phyloP scores from a whole-genome alignment of 2,113 vertebrate genomes.

The Triplophysa rosa region DNA sequence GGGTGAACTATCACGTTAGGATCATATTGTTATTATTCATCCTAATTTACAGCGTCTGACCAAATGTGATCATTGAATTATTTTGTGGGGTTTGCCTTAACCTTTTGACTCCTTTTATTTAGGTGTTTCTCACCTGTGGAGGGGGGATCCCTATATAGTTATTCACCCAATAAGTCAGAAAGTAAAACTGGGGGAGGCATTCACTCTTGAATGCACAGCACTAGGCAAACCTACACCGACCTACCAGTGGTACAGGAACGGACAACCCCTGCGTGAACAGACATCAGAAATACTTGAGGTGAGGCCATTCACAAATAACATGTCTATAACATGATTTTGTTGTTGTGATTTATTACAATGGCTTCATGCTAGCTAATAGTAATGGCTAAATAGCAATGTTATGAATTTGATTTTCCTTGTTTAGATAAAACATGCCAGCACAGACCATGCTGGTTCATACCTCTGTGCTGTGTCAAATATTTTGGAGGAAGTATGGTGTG shows the following conservation, averaged over 20 bases:
- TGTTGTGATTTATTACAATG: not conserved
- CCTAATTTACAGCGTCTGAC: not conserved
- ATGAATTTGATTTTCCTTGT: slow-evolving; percentile 14
- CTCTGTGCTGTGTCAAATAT: slow-evolving; percentile 81
- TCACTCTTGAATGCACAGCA: slow-evolving; percentile 76
- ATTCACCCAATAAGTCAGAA: slow-evolving; percentile 69
- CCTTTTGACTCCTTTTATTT: not conserved
- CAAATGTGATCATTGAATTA: not conserved
- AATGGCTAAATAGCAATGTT: not conserved
- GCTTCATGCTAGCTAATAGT: too few relatives aligned
- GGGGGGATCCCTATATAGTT: slow-evolving; percentile 73
- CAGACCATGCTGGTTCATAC: slow-evolving; percentile 71
- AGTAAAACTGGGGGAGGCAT: slow-evolving; percentile 57
- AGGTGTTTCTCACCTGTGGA: slow-evolving; percentile 74
- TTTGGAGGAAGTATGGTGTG: slow-evolving; percentile 77
- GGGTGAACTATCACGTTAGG: too few relatives aligned
- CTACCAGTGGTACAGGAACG: slow-evolving; percentile 86
- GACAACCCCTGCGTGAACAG: slow-evolving; percentile 66
- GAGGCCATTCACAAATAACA: slow-evolving; percentile 25
- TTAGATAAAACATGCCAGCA: slow-evolving; percentile 65
- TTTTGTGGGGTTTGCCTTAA: not conserved
- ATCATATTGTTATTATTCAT: not conserved
- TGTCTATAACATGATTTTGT: not conserved
- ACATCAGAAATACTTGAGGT: slow-evolving; percentile 74
- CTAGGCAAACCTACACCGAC: slow-evolving; percentile 78